Conservation (phyloP, 2,888 invertebrate genomes). For the Latrodectus hesperus region DNA sequence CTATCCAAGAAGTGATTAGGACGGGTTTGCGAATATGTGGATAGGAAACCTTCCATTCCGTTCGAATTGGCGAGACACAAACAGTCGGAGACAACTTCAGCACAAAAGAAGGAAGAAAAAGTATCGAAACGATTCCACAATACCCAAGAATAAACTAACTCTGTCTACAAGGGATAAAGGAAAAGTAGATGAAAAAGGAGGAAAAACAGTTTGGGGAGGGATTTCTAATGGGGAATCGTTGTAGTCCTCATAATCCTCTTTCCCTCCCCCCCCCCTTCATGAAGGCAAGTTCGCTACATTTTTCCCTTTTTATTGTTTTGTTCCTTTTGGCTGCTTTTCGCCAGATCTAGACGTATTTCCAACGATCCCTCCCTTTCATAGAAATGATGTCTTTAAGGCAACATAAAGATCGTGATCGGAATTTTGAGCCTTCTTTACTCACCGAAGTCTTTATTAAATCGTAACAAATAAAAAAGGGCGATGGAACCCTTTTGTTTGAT, state of each 20-base stretch:
- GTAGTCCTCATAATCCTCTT: conserved; percentile 55
- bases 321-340: not conserved
- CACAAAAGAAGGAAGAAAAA: conserved; percentile 5
- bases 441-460: conserved; percentile 44
- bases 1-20: conserved; percentile 3
- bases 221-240: conserved; percentile 56
- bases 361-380: conserved; percentile 40
- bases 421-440: conserved; percentile 8
- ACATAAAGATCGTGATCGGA: conserved; percentile 47
- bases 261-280: too few relatives aligned
- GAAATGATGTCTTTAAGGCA: conserved; percentile 59
- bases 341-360: conserved; percentile 35
- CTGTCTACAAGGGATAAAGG: conserved; percentile 19
- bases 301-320: not conserved
- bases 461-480: conserved; percentile 22
- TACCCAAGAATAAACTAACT: conserved; percentile 37
- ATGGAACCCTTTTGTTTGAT: conserved; percentile 27
- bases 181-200: conserved; percentile 15
- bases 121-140: conserved; percentile 33
- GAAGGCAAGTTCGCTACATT: conserved; percentile 1
- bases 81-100: not conserved
- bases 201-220: conserved; percentile 39
- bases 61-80: not conserved
- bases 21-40: conserved; percentile 2
- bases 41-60: not conserved